These are phyloP conservation scores for Nycteola revayana DNA, from an alignment of 2,888 invertebrate genomes.

Conservation along the genomic window DNA sequence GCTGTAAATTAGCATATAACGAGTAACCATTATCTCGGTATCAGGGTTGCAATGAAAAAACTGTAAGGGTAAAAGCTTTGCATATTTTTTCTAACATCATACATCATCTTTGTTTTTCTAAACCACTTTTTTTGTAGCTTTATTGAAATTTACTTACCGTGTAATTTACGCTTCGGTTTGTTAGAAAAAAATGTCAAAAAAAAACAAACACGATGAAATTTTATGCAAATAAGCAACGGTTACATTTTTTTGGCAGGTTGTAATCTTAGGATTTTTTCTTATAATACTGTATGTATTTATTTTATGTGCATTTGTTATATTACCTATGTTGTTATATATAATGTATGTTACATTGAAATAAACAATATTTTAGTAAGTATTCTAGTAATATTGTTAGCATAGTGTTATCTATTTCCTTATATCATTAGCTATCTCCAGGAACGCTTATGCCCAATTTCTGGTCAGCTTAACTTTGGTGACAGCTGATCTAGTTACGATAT, in stretches of 20 bases:
- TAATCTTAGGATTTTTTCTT: too few species aligned
- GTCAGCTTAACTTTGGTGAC: too few species aligned
- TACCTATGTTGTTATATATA: too few species aligned
- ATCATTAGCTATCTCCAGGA: too few species aligned
- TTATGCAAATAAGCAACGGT: slow-evolving; percentile 7
- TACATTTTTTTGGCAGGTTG: slow-evolving; percentile 8
- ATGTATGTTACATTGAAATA: too few species aligned
- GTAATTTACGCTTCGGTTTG: slow-evolving; percentile 52
- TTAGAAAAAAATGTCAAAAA: slow-evolving; percentile 5
- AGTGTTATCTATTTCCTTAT: too few species aligned
- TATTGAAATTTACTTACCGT: slow-evolving; percentile 48
- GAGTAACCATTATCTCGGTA: slow-evolving; percentile 57
- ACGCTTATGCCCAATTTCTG: too few species aligned
- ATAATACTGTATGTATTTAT: too few species aligned
- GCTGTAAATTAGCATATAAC: slow-evolving; percentile 56
- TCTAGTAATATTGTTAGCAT: too few species aligned
- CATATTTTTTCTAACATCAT: slow-evolving; percentile 35
- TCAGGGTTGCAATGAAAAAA: slow-evolving; percentile 39
- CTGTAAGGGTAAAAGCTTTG: slow-evolving; percentile 26
- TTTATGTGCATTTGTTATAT: too few species aligned
- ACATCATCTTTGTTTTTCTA: slow-evolving; percentile 34
- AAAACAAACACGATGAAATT: slow-evolving; percentile 12
- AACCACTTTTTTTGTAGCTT: slow-evolving; percentile 16
- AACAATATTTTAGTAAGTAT: too few species aligned
- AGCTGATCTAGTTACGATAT: too few species aligned